Evolutionary conservation across 2,113 vertebrate species (phyloP), one percentile per base, ranked within the genome.

Genomic region (Pachyramphus minor): DNA sequence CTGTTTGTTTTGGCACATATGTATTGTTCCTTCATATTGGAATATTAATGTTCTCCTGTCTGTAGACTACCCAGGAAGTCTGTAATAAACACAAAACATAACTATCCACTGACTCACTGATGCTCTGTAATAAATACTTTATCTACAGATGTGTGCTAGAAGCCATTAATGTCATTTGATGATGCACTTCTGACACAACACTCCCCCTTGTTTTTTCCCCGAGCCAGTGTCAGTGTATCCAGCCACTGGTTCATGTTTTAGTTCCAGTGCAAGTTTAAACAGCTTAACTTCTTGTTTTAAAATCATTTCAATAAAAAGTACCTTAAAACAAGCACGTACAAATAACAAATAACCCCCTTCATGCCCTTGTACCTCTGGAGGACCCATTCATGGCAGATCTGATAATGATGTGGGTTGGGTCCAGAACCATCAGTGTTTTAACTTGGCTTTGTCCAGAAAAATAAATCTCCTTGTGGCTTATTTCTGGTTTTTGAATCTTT

Each of bases 61-160:
- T 84, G 47, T n/a, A 74, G 87, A 86, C 90, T 94, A 41, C 92
- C 79, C 91, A 93, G 93, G 95, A 97, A 96, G 90, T 93, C 79
- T 95, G 87, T 71, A 58, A 96, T 66, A 93, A 90, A 87, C 86
- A 95, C 82, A 92, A 89, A 96, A 60, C 93, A 90, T 94, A 94
- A 49, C 80, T 92, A 52, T 90, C 71, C 60, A 27, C 82, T 96
- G 95, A 96, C 82, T 95, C 96, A 97, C 24, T 90, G 87, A 77
- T 90, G 39, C 11, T 62, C 44, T 35, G 55, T 67, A 81, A 89
- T 41, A 78, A 84, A 75, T 93, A n/a, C 73, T 86, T 93, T 55
- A 87, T 87, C 83, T 90, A n/a, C 69, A 37, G 47, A 49, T 49
- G 68, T 59, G 64, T 84, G 24, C 83, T 89, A 41, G 52, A 18